These are phyloP conservation scores for Egretta garzetta DNA, from an alignment of 2,113 vertebrate genomes.

Conservation along the genomic window DNA sequence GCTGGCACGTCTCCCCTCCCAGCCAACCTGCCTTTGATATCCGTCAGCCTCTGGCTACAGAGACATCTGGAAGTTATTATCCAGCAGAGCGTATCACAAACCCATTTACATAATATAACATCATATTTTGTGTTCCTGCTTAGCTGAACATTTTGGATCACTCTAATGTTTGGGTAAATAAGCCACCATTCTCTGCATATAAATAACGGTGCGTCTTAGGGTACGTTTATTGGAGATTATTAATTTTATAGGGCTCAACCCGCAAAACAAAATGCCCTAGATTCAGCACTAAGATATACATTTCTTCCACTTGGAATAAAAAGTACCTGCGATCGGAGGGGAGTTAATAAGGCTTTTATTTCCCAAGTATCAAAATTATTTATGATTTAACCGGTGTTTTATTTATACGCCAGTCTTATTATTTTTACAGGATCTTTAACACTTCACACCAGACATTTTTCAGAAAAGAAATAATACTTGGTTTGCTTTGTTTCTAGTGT, in stretches of 20 bases:
- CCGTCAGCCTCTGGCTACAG: constrained; percentile 75
- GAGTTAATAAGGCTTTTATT: background rate
- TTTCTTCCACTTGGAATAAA: background rate
- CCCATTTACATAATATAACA: constrained; percentile 78
- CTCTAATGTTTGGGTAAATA: constrained; percentile 22
- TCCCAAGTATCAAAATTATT: background rate
- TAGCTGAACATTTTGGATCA: constrained; percentile 53
- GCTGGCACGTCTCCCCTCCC: constrained; percentile 71
- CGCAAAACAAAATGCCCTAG: background rate
- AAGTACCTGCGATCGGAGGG: background rate
- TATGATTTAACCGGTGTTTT: background rate
- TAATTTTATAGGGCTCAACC: background rate
- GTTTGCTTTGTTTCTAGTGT: background rate
- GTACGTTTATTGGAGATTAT: background rate
- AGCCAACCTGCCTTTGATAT: constrained; percentile 77
- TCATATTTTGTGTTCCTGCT: constrained; percentile 73
- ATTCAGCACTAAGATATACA: background rate
- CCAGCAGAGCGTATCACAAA: constrained; percentile 74
- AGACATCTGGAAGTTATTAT: constrained; percentile 84
- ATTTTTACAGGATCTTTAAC: background rate
- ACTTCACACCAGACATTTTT: background rate
- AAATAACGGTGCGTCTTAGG: background rate
- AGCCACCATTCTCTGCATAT: background rate
- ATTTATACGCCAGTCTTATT: background rate
- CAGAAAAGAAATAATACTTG: background rate